Conservation (phyloP, 2,797 vertebrate genomes). For the Leptodactylus fallax region DNA sequence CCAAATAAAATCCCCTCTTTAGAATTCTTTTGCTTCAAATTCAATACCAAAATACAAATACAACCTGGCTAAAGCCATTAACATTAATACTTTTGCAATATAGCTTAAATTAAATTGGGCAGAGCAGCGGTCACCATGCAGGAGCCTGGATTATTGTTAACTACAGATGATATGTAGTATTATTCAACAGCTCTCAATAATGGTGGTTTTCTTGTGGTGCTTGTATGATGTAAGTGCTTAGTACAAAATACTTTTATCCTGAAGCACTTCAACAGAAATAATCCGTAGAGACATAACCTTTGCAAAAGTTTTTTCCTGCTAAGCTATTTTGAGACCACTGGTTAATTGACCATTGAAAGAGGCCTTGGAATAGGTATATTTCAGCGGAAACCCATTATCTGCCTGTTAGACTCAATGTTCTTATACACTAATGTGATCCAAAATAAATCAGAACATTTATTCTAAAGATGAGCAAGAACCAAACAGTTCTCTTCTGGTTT, state of each 20-base stretch:
- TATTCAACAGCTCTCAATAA: slow-evolving; percentile 21
- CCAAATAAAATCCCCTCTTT: neutral
- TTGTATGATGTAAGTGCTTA: slow-evolving; percentile 30
- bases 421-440: slow-evolving; percentile 56
- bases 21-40: neutral
- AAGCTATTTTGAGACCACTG: slow-evolving; percentile 61
- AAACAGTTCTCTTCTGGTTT: slow-evolving; percentile 30
- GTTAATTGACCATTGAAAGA: slow-evolving; percentile 63
- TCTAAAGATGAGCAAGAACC: slow-evolving; percentile 55
- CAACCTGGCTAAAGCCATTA: slow-evolving; percentile 19
- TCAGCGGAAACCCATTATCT: slow-evolving; percentile 59
- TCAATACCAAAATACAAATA: slow-evolving; percentile 16
- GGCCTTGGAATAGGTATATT: slow-evolving; percentile 57
- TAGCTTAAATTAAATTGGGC: slow-evolving; percentile 24
- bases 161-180: slow-evolving; percentile 28
- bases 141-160: slow-evolving; percentile 30
- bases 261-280: slow-evolving; percentile 50
- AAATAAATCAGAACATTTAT: slow-evolving; percentile 58
- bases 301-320: slow-evolving; percentile 53
- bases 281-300: slow-evolving; percentile 60
- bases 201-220: slow-evolving; percentile 31
- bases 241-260: slow-evolving; percentile 43
- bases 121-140: slow-evolving; percentile 5
- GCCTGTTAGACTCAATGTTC: slow-evolving; percentile 57
- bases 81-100: slow-evolving; percentile 4